A percentile compares a stretch with the other conserved stretches of the same genome.
Evolutionary conservation across 2,888 invertebrate species (phyloP).

Genomic region (Macaria notata): DNA sequence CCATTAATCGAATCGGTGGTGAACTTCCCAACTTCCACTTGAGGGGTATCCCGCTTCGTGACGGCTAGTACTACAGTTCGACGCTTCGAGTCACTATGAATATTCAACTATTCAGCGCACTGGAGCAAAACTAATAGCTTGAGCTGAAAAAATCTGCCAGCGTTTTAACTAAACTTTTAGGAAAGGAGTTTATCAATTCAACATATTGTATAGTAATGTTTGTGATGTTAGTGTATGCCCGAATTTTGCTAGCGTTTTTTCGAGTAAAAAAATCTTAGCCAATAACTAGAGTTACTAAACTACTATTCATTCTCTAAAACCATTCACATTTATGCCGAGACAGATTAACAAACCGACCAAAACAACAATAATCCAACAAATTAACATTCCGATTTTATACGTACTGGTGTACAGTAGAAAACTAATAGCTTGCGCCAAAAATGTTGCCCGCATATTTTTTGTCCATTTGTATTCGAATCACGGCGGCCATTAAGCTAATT

Average conservation of each 20-base stretch:
- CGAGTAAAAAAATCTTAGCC: too few species aligned
- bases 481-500: neutral
- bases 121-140: constrained; percentile 25
- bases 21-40: constrained; percentile 39
- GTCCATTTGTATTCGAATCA: too few species aligned
- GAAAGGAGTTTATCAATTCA: too few species aligned
- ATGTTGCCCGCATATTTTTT: constrained; percentile 3
- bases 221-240: too few species aligned
- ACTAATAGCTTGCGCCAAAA: constrained; percentile 4
- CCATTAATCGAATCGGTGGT: constrained; percentile 41
- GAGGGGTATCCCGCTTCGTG: constrained; percentile 40
- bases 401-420: constrained; percentile 11
- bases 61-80: constrained; percentile 41
- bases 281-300: too few species aligned
- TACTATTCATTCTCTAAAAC: too few species aligned
- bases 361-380: too few species aligned
- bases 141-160: constrained; percentile 4
- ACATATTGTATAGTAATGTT: too few species aligned
- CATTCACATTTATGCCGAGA: too few species aligned
- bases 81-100: constrained; percentile 43
- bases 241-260: too few species aligned
- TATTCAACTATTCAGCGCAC: constrained; percentile 43
- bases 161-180: constrained; percentile 2
- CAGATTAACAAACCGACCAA: too few species aligned
- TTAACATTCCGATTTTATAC: too few species aligned